phyloP scores from a whole-genome alignment of 1,140 invertebrate species.

The Panulirus ornatus region DNA sequence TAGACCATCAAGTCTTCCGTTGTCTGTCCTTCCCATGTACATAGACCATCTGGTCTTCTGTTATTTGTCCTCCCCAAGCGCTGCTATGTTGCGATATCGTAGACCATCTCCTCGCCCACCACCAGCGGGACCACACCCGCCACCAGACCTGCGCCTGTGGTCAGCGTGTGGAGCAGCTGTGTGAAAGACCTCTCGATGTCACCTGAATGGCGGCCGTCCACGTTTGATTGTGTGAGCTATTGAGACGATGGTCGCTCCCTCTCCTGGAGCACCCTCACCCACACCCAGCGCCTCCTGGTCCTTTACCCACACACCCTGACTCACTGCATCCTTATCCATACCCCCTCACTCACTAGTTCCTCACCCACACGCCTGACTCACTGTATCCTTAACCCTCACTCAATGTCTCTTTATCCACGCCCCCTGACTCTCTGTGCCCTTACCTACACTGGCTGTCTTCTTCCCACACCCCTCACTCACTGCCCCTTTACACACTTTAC shows the following conservation, averaged over 20 bases:
- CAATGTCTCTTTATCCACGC: background rate
- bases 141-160: too few relatives aligned
- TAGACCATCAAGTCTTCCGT: too few relatives aligned
- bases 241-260: background rate
- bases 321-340: background rate
- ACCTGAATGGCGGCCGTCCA: conserved; percentile 1
- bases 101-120: too few relatives aligned
- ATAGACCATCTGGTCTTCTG: too few relatives aligned
- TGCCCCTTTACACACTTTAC: background rate
- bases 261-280: background rate
- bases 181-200: background rate
- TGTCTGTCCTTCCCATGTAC: too few relatives aligned
- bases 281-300: too few relatives aligned
- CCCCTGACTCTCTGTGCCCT: background rate
- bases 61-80: too few relatives aligned
- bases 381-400: background rate
- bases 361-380: background rate
- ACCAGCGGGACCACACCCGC: too few relatives aligned
- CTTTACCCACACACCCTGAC: background rate
- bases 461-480: background rate
- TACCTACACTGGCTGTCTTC: background rate
- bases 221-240: background rate
- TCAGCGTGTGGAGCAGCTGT: too few relatives aligned
- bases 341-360: background rate
- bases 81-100: too few relatives aligned